These are phyloP conservation scores for Apis florea DNA, from an alignment of 1,140 invertebrate species.

Conservation along the genomic window DNA sequence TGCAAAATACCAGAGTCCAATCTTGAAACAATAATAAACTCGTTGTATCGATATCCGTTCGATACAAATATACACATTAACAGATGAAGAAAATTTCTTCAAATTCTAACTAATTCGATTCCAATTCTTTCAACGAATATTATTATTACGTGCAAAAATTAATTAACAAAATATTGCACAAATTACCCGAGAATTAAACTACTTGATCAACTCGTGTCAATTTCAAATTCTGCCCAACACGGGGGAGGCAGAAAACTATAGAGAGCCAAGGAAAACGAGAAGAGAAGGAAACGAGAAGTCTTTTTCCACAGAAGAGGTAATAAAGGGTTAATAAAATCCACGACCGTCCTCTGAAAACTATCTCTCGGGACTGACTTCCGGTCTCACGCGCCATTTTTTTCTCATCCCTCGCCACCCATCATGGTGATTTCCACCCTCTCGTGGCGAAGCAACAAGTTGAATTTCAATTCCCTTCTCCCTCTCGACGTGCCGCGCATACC, in stretches of 20 bases:
- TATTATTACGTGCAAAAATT: too few relatives aligned
- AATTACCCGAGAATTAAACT: too few relatives aligned
- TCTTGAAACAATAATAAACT: background rate
- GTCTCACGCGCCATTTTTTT: background rate
- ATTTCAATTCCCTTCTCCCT: conserved; percentile 15
- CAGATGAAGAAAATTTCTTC: too few relatives aligned
- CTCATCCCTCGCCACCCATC: conserved; percentile 12
- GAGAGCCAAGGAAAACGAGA: too few relatives aligned
- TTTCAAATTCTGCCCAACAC: too few relatives aligned
- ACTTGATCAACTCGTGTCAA: too few relatives aligned
- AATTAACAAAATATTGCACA: too few relatives aligned
- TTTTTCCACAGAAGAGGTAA: too few relatives aligned
- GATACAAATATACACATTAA: background rate
- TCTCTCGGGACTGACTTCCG: background rate
- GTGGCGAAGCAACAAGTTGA: conserved; percentile 48
- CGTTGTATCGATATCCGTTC: background rate
- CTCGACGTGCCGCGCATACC: background rate
- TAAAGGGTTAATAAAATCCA: background rate
- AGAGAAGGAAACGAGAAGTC: too few relatives aligned
- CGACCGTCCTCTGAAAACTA: background rate
- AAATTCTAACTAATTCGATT: too few relatives aligned
- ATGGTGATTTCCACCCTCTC: background rate
- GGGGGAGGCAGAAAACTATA: too few relatives aligned
- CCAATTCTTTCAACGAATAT: too few relatives aligned
- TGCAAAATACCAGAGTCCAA: background rate